Percentiles rank a stretch among this genome's conserved stretches.
These are phyloP conservation scores for Macquaria australasica DNA, from an alignment of 2,113 vertebrate species.

Conservation along the genomic window DNA sequence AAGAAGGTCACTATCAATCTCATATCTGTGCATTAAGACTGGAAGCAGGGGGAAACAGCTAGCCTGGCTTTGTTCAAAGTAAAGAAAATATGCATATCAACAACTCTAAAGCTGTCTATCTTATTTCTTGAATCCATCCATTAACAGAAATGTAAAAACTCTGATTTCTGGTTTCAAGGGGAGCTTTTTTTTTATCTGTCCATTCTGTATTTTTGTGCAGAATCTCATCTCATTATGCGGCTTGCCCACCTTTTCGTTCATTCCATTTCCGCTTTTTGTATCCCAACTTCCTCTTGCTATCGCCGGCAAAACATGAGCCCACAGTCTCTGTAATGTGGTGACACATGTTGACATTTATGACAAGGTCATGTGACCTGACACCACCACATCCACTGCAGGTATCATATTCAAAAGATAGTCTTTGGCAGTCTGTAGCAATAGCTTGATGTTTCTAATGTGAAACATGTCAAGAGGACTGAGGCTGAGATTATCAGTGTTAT, in stretches of 20 bases:
- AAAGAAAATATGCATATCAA: not conserved
- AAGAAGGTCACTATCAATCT: not conserved
- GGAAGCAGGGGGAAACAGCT: not conserved
- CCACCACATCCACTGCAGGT: not conserved
- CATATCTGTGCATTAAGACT: not conserved
- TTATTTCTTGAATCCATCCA: not conserved
- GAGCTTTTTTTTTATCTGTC: no score
- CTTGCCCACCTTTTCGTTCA: not conserved
- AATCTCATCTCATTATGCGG: no score
- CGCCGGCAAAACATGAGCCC: not conserved
- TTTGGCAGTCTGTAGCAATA: not conserved
- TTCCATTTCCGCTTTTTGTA: not conserved
- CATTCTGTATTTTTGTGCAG: not conserved
- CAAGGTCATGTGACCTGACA: not conserved
- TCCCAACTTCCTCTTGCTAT: not conserved
- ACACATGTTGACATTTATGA: no score
- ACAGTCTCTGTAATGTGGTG: no score
- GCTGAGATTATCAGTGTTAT: not conserved
- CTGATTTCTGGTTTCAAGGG: not conserved
- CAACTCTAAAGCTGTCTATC: not conserved
- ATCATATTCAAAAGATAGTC: not conserved
- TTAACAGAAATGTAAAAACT: not conserved
- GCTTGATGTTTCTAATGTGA: not conserved
- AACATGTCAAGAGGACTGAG: not conserved
- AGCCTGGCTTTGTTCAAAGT: not conserved